Conservation (phyloP, 2,797 vertebrate genomes). For the Pantherophis vulpinus region DNA sequence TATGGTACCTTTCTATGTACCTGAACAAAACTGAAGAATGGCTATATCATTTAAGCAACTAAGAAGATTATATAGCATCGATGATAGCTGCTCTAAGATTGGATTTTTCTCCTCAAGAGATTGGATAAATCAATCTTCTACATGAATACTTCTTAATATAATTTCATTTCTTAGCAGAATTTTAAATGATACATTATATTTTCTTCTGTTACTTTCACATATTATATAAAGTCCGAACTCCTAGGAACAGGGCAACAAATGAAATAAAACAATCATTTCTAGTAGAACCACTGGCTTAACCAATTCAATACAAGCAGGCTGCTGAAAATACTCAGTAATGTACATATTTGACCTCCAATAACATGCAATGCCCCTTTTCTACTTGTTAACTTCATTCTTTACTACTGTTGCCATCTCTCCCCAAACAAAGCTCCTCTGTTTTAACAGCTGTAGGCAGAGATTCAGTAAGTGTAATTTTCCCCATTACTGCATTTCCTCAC, state of each 20-base stretch:
- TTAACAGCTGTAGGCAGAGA: neutral
- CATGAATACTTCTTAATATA: neutral
- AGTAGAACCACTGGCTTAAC: neutral
- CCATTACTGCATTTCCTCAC: neutral
- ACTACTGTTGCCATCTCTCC: neutral
- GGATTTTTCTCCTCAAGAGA: neutral
- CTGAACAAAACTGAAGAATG: neutral
- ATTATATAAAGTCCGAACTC: neutral
- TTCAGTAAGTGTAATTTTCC: neutral
- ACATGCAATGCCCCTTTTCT: neutral
- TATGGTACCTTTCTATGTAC: neutral
- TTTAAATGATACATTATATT: neutral
- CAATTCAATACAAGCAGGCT: neutral
- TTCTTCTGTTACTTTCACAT: neutral
- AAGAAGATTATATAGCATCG: neutral
- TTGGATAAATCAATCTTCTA: neutral
- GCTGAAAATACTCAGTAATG: neutral
- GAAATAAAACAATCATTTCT: neutral
- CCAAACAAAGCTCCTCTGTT: neutral
- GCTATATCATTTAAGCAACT: neutral
- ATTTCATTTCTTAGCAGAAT: neutral
- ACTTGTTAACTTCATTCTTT: neutral
- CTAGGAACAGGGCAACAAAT: neutral
- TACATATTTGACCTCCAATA: neutral
- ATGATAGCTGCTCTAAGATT: neutral